A percentile compares a stretch with the other conserved stretches of the same genome.
phyloP scores from a whole-genome alignment of 1,140 invertebrate genomes.

The Berghia stephanieae region DNA sequence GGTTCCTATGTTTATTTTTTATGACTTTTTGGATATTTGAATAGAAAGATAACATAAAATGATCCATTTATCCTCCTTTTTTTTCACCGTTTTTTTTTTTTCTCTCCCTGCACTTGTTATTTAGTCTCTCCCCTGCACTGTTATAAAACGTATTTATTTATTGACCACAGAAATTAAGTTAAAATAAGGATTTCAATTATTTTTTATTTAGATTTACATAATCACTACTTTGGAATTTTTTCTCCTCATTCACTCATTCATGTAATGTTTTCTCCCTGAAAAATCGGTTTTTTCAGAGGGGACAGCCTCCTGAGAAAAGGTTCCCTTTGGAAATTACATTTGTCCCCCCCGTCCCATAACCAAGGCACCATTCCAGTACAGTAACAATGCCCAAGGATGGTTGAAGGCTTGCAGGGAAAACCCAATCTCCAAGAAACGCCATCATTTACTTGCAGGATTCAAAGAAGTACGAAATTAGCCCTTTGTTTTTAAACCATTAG shows the following conservation, averaged over 20 bases:
- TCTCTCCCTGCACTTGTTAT: background rate
- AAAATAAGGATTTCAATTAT: background rate
- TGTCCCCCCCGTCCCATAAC: conserved; percentile 86
- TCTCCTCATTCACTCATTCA: too few relatives aligned
- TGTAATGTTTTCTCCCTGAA: too few relatives aligned
- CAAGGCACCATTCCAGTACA: conserved; percentile 89
- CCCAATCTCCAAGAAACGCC: conserved; percentile 79
- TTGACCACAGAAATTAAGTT: background rate
- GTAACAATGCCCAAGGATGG: conserved; percentile 93
- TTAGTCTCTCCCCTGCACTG: background rate
- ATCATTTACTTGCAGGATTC: conserved; percentile 88
- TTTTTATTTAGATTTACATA: too few relatives aligned
- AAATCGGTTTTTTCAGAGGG: conserved; percentile 42
- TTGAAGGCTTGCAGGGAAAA: conserved; percentile 86
- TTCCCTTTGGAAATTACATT: conserved; percentile 70
- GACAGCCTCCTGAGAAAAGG: conserved; percentile 60
- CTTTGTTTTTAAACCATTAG: too few relatives aligned
- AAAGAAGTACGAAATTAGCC: too few relatives aligned
- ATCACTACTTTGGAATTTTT: too few relatives aligned
- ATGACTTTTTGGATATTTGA: too few relatives aligned
- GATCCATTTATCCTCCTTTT: too few relatives aligned
- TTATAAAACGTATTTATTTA: background rate
- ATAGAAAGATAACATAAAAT: too few relatives aligned
- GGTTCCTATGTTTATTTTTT: too few relatives aligned
- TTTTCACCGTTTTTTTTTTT: too few relatives aligned